Evolutionary conservation across 2,797 vertebrate genomes (phyloP).

Genomic region (Epinephelus coioides): DNA sequence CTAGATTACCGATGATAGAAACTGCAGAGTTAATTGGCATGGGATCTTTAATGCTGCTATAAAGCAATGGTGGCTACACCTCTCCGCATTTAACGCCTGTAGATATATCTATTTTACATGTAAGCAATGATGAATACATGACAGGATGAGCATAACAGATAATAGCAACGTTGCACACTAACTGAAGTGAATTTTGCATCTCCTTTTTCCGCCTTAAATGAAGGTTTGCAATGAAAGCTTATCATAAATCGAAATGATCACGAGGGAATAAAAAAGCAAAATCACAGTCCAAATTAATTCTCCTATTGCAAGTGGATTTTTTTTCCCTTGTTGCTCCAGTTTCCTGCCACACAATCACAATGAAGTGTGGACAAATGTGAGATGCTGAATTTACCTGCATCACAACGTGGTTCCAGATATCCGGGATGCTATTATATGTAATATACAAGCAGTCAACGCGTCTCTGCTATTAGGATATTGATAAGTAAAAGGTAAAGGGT

Average conservation of each 20-base stretch:
- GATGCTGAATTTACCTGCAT: not conserved
- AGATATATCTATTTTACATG: not conserved
- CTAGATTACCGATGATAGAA: not conserved
- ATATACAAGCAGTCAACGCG: slow-evolving; percentile 12
- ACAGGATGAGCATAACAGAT: not conserved
- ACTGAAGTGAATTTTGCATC: too few relatives aligned
- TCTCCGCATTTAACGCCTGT: not conserved
- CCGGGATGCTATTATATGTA: not conserved
- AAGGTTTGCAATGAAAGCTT: not conserved
- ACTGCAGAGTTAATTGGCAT: not conserved
- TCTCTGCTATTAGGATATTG: slow-evolving; percentile 42
- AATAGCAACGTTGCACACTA: not conserved
- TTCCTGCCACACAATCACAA: too few relatives aligned
- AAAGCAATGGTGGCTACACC: not conserved
- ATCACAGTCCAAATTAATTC: not conserved
- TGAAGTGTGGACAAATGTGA: not conserved
- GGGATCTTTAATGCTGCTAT: not conserved
- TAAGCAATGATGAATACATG: not conserved
- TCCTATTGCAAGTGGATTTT: too few relatives aligned
- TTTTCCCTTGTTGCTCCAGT: too few relatives aligned
- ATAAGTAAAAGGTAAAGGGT: slow-evolving; percentile 45
- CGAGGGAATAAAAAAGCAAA: not conserved
- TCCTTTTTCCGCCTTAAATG: not conserved
- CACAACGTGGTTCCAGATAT: not conserved
- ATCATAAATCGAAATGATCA: not conserved